Conservation (phyloP, 2,797 vertebrate species). For the Sandelia bainsii region DNA sequence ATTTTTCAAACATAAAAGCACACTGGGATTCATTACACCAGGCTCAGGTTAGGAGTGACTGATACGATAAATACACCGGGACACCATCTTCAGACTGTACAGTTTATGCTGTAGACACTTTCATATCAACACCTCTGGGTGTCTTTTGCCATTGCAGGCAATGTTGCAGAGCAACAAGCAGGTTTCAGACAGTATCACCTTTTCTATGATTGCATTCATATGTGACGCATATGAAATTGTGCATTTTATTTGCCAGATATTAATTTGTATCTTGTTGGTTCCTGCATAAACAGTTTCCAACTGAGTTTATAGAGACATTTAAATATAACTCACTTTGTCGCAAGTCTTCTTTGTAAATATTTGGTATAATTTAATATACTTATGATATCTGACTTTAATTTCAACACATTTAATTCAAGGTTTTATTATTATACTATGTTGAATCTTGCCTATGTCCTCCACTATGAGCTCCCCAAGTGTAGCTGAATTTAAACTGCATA, state of each 20-base stretch:
- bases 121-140: no score
- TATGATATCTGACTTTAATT: no score
- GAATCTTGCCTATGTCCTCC: no score
- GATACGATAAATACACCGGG: not conserved
- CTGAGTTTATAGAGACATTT: no score
- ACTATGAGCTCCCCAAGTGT: no score
- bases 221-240: no score
- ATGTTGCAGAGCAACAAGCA: not conserved
- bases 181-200: not conserved
- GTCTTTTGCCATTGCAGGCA: not conserved
- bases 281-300: not conserved
- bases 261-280: not conserved
- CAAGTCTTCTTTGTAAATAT: no score
- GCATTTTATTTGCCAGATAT: not conserved
- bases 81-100: accelerated
- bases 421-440: no score
- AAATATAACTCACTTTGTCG: no score
- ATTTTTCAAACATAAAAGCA: constrained; percentile 27
- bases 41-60: not conserved
- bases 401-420: no score
- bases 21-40: not conserved
- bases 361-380: no score
- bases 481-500: no score
- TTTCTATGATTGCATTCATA: not conserved
- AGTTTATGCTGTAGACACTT: not conserved